phyloP scores from a whole-genome alignment of 1,140 invertebrate species.

The Drosophila repletoides region DNA sequence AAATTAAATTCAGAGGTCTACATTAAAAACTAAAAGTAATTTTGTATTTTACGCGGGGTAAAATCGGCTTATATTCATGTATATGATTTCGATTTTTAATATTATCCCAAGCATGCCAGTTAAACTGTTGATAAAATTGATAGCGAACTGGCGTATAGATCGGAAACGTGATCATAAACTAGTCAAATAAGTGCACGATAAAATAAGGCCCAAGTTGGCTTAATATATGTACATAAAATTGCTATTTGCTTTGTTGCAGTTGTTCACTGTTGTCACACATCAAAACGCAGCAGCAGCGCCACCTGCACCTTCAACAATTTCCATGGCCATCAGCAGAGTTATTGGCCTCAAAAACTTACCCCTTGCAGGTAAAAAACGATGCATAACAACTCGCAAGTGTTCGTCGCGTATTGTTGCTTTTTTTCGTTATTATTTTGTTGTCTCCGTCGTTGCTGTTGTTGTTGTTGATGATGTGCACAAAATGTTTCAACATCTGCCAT shows the following conservation, averaged over 20 bases:
- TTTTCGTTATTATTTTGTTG: constrained; percentile 10
- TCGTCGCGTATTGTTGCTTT: constrained; percentile 49
- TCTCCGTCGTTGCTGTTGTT: constrained; percentile 2
- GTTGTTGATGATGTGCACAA: constrained; percentile 57
- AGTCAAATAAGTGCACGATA: constrained; percentile 53
- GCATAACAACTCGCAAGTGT: constrained; percentile 51
- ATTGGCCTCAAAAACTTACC: constrained; percentile 77
- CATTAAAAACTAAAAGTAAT: no score
- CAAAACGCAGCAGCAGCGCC: constrained; percentile 49
- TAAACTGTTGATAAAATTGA: no score
- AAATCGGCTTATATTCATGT: no score
- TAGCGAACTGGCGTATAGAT: constrained; percentile 42
- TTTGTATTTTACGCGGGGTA: no score
- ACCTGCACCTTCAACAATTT: constrained; percentile 45
- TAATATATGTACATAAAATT: constrained; percentile 58
- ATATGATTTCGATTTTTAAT: no score
- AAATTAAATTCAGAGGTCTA: no score
- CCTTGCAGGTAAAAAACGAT: constrained; percentile 68
- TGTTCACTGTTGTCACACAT: constrained; percentile 73
- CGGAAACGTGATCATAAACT: constrained; percentile 71
- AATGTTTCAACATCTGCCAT: constrained; percentile 52
- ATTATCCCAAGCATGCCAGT: no score
- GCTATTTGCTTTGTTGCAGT: constrained; percentile 67
- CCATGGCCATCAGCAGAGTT: constrained; percentile 74
- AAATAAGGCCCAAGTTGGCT: constrained; percentile 57